Percentiles rank a stretch among this genome's conserved stretches.
Conservation (phyloP, 2,797 vertebrate species). For the Hybognathus amarus region DNA sequence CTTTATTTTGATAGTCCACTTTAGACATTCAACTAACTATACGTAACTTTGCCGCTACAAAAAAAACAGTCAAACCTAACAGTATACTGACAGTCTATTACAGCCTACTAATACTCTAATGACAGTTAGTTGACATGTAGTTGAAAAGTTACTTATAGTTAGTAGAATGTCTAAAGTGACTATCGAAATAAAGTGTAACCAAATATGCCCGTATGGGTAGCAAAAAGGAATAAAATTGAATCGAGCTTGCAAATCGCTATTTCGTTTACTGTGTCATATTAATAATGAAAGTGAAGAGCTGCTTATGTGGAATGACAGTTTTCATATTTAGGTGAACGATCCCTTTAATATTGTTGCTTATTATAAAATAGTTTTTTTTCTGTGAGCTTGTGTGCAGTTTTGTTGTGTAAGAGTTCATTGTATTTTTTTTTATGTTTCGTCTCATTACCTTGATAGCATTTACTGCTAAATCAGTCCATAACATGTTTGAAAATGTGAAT, state of each 20-base stretch:
- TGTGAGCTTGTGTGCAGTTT: conserved; percentile 24
- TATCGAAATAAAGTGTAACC: too few relatives aligned
- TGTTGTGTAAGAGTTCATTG: conserved; percentile 26
- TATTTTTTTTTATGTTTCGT: neutral
- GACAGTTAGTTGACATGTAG: too few relatives aligned
- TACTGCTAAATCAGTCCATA: neutral
- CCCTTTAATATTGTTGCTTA: neutral
- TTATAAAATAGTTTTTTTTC: neutral
- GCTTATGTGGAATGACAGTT: neutral
- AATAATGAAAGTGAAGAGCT: neutral
- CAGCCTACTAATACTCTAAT: too few relatives aligned
- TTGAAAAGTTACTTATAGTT: too few relatives aligned
- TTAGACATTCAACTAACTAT: too few relatives aligned
- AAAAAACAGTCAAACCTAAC: too few relatives aligned
- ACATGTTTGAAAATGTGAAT: conserved; percentile 34
- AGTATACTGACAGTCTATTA: too few relatives aligned
- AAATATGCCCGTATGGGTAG: neutral
- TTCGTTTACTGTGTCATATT: neutral
- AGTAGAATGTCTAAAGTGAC: too few relatives aligned
- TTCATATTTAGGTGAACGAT: neutral
- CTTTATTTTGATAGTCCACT: too few relatives aligned
- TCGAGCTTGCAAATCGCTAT: neutral
- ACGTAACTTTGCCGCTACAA: too few relatives aligned
- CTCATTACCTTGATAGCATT: conserved; percentile 5
- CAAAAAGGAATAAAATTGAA: neutral